These are phyloP conservation scores for Grammomys surdaster DNA, from an alignment of 2,113 vertebrate genomes.

Conservation along the genomic window DNA sequence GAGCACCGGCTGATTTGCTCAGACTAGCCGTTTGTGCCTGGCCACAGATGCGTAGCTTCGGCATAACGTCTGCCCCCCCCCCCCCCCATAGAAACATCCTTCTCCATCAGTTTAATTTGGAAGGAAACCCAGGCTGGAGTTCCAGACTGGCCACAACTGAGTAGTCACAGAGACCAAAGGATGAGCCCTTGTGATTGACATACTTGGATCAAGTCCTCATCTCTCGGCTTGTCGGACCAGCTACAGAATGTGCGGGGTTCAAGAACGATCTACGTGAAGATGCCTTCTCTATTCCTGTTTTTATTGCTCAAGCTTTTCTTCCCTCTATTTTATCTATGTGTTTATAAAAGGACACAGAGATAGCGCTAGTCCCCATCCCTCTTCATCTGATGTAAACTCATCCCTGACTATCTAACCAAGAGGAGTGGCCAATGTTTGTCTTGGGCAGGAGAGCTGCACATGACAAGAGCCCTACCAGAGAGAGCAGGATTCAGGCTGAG, in stretches of 20 bases:
- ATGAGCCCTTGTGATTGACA: not conserved
- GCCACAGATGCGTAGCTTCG: not conserved
- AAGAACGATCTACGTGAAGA: not conserved
- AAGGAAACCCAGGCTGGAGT: not conserved
- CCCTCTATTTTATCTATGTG: not conserved
- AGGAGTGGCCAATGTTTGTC: not conserved
- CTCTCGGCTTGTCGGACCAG: not conserved
- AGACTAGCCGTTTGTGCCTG: not conserved
- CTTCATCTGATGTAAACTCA: not conserved
- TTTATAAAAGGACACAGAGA: constrained; percentile 3
- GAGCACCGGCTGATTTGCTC: not conserved
- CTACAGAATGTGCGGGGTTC: not conserved
- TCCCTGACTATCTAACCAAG: constrained; percentile 27
- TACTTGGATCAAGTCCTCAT: not conserved
- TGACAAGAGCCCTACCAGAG: not conserved
- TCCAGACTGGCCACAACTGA: not conserved
- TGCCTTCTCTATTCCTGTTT: not conserved
- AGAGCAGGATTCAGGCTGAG: not conserved
- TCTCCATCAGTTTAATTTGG: not conserved
- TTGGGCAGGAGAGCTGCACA: not conserved
- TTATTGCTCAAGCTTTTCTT: constrained; percentile 9
- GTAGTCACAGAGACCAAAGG: not conserved
- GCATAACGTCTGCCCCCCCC: not conserved
- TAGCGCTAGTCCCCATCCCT: not conserved
- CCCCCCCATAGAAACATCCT: not conserved